These are phyloP conservation scores for Phymorhynchus buccinoides DNA, from an alignment of 1,140 invertebrate species.

Conservation along the genomic window DNA sequence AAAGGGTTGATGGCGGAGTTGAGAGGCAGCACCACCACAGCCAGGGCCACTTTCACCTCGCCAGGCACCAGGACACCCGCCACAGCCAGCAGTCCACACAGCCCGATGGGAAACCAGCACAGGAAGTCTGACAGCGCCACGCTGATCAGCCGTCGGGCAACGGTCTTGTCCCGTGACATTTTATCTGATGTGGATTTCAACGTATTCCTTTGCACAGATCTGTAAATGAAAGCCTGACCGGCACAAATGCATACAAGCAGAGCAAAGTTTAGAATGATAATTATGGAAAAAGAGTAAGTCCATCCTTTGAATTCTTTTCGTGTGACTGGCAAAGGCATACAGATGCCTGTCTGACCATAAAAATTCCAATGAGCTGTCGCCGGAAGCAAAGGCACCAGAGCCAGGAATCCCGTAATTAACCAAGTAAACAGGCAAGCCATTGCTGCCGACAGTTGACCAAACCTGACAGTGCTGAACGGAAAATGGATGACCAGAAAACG, in stretches of 20 bases:
- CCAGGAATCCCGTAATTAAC: neutral
- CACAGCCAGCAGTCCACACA: neutral
- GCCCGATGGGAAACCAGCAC: neutral
- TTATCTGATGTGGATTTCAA: neutral
- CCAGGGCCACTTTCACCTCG: too few species aligned
- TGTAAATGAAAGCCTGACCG: neutral
- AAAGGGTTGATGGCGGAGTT: too few species aligned
- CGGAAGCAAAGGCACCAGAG: neutral
- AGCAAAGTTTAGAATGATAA: neutral
- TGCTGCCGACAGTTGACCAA: neutral
- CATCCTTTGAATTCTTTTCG: neutral
- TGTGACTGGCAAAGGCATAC: neutral
- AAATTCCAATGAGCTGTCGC: neutral
- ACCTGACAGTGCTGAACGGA: neutral
- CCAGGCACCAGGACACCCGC: neutral
- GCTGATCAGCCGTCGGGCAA: neutral
- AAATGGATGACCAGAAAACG: conserved; percentile 50
- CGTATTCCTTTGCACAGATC: neutral
- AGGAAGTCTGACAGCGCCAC: neutral
- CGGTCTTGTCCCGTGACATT: neutral
- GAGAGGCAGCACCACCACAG: too few species aligned
- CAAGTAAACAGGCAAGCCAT: neutral
- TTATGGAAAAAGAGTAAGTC: neutral
- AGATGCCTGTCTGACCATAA: conserved; percentile 12
- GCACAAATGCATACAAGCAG: neutral